phyloP scores from a whole-genome alignment of 2,797 vertebrate genomes.

The Rhadinocentrus ornatus region DNA sequence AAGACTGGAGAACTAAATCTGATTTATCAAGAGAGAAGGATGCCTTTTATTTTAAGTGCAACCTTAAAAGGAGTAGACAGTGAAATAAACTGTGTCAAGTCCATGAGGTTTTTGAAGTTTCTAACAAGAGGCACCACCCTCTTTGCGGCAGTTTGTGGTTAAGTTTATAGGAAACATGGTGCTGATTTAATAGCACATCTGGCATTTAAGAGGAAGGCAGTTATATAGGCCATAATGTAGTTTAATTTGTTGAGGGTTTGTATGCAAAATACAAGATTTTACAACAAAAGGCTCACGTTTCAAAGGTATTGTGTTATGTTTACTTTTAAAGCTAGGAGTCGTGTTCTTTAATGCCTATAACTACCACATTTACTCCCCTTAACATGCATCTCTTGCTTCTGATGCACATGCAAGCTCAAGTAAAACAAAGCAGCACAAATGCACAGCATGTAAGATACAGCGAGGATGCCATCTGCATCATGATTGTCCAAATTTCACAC shows the following conservation, averaged over 20 bases:
- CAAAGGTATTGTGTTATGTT: conserved; percentile 2
- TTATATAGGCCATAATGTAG: conserved; percentile 22
- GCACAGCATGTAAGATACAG: not conserved
- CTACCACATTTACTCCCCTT: not conserved
- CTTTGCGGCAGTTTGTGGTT: conserved; percentile 29
- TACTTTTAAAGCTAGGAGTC: not conserved
- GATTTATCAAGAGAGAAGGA: conserved; percentile 10
- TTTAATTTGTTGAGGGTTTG: conserved; percentile 42
- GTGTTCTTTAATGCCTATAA: conserved; percentile 6
- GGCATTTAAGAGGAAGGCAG: conserved; percentile 24
- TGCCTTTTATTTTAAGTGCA: not conserved
- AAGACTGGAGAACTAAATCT: conserved; percentile 5
- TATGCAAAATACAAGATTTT: conserved; percentile 20
- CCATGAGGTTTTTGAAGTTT: conserved; percentile 11
- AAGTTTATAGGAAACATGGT: conserved; percentile 58
- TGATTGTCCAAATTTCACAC: not conserved
- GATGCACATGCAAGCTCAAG: conserved; percentile 1
- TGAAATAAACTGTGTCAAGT: not conserved
- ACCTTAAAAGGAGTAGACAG: conserved; percentile 1
- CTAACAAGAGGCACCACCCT: conserved; percentile 13
- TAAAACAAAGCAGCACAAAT: not conserved
- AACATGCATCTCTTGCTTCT: not conserved
- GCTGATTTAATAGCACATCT: conserved; percentile 58
- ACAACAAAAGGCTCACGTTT: conserved; percentile 4
- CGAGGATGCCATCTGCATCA: too few species aligned